A percentile compares a stretch with the other conserved stretches of the same genome.
These are phyloP conservation scores for Caprella mutica DNA, from an alignment of 2,888 invertebrate genomes.

Conservation along the genomic window DNA sequence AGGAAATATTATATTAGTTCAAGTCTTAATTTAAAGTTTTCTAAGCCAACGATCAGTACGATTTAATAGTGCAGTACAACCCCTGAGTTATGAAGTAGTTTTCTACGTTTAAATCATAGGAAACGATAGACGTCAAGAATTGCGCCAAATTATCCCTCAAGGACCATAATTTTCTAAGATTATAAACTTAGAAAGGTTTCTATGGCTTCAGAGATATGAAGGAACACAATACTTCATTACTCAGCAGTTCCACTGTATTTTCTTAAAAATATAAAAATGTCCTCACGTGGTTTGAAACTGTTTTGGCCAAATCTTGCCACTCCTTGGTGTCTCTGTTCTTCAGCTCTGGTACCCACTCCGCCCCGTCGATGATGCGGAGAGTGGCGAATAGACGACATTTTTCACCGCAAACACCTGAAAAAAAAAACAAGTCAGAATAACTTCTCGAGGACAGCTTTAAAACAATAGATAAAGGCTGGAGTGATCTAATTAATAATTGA, in stretches of 20 bases:
- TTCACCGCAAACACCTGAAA: constrained; percentile 26
- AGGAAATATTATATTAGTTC: not conserved
- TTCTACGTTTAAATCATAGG: too few relatives aligned
- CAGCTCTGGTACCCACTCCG: constrained; percentile 31
- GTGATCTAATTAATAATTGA: not conserved
- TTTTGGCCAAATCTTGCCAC: constrained; percentile 30
- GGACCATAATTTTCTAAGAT: not conserved
- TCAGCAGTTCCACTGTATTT: too few relatives aligned
- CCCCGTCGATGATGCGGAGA: constrained; percentile 24
- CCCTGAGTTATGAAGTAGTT: too few relatives aligned
- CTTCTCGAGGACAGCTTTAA: not conserved
- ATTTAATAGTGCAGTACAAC: not conserved
- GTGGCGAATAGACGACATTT: constrained; percentile 31
- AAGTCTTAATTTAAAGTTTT: not conserved
- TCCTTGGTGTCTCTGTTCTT: constrained; percentile 30
- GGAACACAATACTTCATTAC: too few relatives aligned
- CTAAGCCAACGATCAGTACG: not conserved
- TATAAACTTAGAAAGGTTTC: not conserved
- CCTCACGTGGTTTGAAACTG: constrained; percentile 21
- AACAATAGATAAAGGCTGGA: not conserved
- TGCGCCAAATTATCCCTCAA: too few relatives aligned
- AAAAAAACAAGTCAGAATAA: too few relatives aligned
- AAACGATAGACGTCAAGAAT: too few relatives aligned
- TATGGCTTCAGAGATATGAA: not conserved
- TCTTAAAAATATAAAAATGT: not conserved